Conservation (phyloP, 2,797 vertebrate species). For the Sciurus vulgaris region DNA sequence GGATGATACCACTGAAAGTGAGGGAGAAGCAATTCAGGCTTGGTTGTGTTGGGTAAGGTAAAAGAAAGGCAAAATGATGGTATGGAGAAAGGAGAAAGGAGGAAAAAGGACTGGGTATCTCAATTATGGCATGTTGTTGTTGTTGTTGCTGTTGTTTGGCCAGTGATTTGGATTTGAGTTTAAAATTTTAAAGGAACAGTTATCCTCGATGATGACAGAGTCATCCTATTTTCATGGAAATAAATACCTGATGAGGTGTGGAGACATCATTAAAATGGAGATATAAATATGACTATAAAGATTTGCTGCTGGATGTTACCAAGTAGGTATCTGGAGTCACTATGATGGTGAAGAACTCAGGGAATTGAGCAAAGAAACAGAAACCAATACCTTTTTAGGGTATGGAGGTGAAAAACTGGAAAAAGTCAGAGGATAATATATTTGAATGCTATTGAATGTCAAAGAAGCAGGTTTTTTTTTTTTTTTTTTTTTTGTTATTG, state of each 20-base stretch:
- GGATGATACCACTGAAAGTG: neutral
- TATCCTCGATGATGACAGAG: neutral
- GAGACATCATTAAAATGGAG: neutral
- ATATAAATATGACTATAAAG: neutral
- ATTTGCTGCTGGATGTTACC: neutral
- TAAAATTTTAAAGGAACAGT: neutral
- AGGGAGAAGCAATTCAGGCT: neutral
- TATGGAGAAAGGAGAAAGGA: neutral
- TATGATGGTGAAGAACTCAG: neutral
- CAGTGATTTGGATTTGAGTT: neutral
- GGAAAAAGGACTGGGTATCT: neutral
- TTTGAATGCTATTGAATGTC: neutral
- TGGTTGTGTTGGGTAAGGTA: neutral
- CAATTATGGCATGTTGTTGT: neutral
- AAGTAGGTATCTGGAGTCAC: neutral
- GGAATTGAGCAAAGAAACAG: neutral
- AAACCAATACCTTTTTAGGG: neutral
- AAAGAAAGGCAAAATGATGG: neutral
- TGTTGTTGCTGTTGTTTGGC: neutral
- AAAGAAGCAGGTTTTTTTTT: fast-evolving
- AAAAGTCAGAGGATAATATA: neutral
- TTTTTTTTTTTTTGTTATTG: neutral
- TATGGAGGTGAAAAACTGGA: neutral
- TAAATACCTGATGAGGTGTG: no score
- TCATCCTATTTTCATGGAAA: neutral